Conservation (phyloP, 92 coral and sea anemone species). For the Isaurus tuberculatus region DNA sequence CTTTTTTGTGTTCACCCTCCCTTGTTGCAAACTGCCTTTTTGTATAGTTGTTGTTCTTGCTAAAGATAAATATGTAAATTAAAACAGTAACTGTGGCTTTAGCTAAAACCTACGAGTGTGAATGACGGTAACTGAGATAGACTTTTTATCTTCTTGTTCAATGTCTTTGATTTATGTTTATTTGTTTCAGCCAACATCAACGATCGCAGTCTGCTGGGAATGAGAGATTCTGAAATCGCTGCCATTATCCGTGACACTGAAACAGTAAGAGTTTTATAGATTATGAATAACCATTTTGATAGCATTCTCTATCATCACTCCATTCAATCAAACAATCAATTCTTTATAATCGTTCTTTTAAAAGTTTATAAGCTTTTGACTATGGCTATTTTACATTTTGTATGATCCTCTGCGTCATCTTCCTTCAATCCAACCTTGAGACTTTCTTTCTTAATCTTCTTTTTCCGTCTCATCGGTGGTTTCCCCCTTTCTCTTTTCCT, state of each 20-base stretch:
- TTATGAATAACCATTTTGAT: neutral
- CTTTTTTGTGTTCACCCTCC: too few species aligned
- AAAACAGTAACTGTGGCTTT: neutral
- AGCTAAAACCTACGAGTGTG: neutral
- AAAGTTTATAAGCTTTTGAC: too few species aligned
- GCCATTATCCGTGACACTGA: constrained; percentile 78
- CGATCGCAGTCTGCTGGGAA: constrained; percentile 94
- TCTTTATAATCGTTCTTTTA: too few species aligned
- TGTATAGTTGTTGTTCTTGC: too few species aligned
- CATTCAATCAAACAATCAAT: neutral
- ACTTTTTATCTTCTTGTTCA: neutral
- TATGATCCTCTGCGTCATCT: too few species aligned
- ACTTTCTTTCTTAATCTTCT: too few species aligned
- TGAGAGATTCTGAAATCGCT: constrained; percentile 97
- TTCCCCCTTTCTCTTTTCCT: too few species aligned
- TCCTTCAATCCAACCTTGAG: too few species aligned
- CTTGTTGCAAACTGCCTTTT: too few species aligned
- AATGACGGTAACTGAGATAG: neutral
- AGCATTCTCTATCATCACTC: neutral
- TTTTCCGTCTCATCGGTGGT: too few species aligned
- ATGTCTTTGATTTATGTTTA: neutral
- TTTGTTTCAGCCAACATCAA: constrained; percentile 81
- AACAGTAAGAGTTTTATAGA: constrained; percentile 62
- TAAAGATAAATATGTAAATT: too few species aligned
- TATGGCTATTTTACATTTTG: too few species aligned